phyloP scores from a whole-genome alignment of 2,888 invertebrate species.

The Tribolium freemani region DNA sequence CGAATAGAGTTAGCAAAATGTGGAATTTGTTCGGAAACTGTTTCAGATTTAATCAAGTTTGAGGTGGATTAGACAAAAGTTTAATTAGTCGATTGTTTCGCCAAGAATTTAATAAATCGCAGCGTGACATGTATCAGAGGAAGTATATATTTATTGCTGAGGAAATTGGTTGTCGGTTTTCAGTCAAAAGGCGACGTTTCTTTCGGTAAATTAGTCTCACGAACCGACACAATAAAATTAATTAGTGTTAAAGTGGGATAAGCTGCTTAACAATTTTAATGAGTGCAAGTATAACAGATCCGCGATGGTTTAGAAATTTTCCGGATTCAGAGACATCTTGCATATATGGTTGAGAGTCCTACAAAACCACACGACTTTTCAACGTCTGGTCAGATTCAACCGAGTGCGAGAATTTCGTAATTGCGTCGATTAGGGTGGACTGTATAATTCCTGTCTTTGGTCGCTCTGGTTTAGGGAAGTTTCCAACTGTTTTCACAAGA shows the following conservation, averaged over 20 bases:
- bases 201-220: background rate
- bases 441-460: constrained; percentile 3
- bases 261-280: background rate
- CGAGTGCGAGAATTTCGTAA: background rate
- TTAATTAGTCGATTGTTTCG: background rate
- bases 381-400: constrained; percentile 8
- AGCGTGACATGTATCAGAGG: background rate
- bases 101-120: background rate
- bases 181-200: background rate
- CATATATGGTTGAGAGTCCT: constrained; percentile 19
- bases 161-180: background rate
- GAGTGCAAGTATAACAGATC: constrained; percentile 6
- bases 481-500: background rate
- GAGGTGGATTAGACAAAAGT: background rate
- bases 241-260: background rate
- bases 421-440: constrained; percentile 3
- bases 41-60: background rate
- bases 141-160: background rate
- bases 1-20: background rate
- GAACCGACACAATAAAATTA: background rate
- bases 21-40: background rate
- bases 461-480: background rate
- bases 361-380: constrained; percentile 5
- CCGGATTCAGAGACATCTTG: constrained; percentile 14
- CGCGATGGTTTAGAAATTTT: constrained; percentile 25